Conservation (phyloP, 1,140 invertebrate genomes). For the Hydropsyche tenuis region DNA sequence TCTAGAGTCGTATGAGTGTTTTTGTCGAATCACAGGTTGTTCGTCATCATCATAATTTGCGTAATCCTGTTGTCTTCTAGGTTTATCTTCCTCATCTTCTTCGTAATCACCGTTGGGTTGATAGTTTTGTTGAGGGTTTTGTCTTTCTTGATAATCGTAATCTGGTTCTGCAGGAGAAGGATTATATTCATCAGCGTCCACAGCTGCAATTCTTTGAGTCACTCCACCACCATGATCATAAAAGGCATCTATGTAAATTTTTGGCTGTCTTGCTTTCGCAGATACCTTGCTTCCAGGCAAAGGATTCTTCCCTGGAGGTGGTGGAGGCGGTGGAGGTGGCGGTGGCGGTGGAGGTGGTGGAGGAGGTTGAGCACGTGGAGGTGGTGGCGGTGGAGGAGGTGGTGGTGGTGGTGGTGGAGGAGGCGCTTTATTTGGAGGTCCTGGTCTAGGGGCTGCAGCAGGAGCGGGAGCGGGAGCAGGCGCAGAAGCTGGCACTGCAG, state of each 20-base stretch:
- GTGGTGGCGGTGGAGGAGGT: constrained; percentile 53
- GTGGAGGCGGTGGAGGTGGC: constrained; percentile 46
- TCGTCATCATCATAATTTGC: constrained; percentile 56
- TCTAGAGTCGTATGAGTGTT: constrained; percentile 55
- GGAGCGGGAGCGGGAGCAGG: constrained; percentile 52
- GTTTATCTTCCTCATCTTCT: constrained; percentile 54
- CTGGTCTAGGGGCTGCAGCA: constrained; percentile 53
- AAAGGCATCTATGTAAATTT: constrained; percentile 60
- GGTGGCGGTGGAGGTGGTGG: constrained; percentile 47
- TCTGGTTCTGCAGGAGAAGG: constrained; percentile 1
- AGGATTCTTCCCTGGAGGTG: constrained; percentile 46
- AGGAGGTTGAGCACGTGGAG: constrained; percentile 48
- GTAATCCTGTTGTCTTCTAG: constrained; percentile 47
- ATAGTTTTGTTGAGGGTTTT: constrained; percentile 43
- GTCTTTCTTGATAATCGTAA: constrained; percentile 43
- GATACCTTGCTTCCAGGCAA: constrained; percentile 52
- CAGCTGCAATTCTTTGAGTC: constrained; percentile 54
- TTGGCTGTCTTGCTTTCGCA: constrained; percentile 53
- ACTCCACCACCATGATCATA: constrained; percentile 57
- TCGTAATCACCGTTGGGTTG: constrained; percentile 49
- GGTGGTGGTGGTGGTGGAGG: constrained; percentile 56
- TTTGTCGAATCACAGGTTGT: constrained; percentile 49
- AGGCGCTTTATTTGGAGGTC: constrained; percentile 53
- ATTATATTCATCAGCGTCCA: constrained; percentile 55
- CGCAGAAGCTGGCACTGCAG: constrained; percentile 54